These are phyloP conservation scores for Drosophila mettleri DNA, from an alignment of 2,888 invertebrate genomes.

Conservation along the genomic window DNA sequence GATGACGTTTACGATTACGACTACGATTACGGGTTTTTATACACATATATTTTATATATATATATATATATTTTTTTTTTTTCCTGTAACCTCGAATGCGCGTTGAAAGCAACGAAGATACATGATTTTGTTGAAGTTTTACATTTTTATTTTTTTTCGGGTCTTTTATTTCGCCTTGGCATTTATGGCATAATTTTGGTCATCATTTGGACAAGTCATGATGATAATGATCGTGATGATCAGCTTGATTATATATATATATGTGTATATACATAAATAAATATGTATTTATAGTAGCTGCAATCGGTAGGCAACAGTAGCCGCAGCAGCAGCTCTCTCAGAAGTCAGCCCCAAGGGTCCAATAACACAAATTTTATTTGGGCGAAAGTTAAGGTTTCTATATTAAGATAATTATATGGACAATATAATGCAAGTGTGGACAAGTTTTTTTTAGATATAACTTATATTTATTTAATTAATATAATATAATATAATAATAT, in stretches of 20 bases:
- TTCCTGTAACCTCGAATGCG: constrained; percentile 49
- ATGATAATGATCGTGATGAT: constrained; percentile 34
- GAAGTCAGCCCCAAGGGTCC: constrained; percentile 16
- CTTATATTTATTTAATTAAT: not conserved
- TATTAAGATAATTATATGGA: not conserved
- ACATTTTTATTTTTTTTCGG: constrained; percentile 7
- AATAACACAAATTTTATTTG: constrained; percentile 13
- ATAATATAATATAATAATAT: not conserved
- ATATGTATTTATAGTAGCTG: constrained; percentile 9
- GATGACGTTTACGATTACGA: constrained; percentile 41
- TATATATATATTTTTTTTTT: not conserved
- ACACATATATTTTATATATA: no score
- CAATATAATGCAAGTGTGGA: not conserved
- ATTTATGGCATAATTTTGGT: constrained; percentile 75
- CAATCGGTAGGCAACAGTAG: constrained; percentile 35
- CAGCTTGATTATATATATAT: constrained; percentile 21
- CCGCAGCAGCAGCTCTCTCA: constrained; percentile 19
- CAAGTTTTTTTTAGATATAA: not conserved
- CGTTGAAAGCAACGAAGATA: constrained; percentile 45
- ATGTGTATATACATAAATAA: not conserved
- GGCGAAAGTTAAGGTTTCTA: constrained; percentile 22
- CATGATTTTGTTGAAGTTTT: constrained; percentile 18
- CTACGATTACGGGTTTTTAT: constrained; percentile 36
- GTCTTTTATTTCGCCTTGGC: constrained; percentile 67
- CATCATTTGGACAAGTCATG: constrained; percentile 40